Conservation (phyloP, 2,113 vertebrate genomes). For the Paedocypris sp. region DNA sequence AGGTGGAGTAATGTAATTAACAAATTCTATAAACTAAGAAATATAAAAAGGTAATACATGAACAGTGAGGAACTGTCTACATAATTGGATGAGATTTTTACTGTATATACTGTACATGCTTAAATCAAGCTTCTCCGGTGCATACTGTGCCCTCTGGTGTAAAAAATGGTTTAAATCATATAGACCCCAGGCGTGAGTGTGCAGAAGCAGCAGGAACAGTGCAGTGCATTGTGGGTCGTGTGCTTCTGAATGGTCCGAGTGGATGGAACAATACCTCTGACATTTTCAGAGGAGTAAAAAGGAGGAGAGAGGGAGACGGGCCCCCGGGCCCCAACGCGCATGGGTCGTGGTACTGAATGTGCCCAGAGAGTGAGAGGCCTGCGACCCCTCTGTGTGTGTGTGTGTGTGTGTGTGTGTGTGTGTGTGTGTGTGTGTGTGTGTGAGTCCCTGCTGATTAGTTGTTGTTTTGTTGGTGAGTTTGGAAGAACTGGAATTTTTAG, state of each 20-base stretch:
- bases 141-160: no score
- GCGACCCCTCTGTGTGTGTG: constrained; percentile 16
- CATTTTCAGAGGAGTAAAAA: constrained; percentile 48
- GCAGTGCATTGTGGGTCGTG: constrained; percentile 52
- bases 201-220: constrained; percentile 46
- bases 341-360: constrained; percentile 66
- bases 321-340: constrained; percentile 15
- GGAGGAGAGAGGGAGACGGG: constrained; percentile 19
- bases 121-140: no score
- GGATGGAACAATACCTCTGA: constrained; percentile 56
- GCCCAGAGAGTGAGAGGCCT: constrained; percentile 51
- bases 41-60: no score
- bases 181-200: no score
- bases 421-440: constrained; percentile 10
- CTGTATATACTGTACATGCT: no score
- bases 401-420: not conserved
- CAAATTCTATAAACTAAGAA: no score
- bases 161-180: no score
- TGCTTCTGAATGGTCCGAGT: constrained; percentile 63
- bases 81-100: no score
- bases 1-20: constrained; percentile 7
- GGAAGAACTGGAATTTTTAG: not conserved
- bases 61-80: no score
- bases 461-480: constrained; percentile 16
- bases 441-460: constrained; percentile 31